These are phyloP conservation scores for Nycticryphes semicollaris DNA, from an alignment of 2,113 vertebrate genomes.

Conservation along the genomic window DNA sequence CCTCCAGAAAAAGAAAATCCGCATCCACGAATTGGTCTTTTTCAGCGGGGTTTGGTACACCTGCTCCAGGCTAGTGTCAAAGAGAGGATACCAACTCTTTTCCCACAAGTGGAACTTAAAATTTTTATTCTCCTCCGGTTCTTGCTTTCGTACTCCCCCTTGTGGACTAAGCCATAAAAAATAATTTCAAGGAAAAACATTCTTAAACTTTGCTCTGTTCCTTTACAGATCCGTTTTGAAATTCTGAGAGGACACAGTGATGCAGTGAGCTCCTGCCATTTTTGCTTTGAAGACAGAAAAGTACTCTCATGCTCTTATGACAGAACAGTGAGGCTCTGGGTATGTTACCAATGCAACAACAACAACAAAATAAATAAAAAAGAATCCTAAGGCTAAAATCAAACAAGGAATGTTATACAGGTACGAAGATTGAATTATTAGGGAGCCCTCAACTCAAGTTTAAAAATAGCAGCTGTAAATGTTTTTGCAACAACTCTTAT, in stretches of 20 bases:
- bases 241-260: slow-evolving; percentile 51
- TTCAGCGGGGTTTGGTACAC: neutral
- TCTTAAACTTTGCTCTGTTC: neutral
- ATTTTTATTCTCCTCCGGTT: neutral
- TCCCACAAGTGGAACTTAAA: neutral
- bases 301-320: slow-evolving; percentile 64
- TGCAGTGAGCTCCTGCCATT: slow-evolving; percentile 68
- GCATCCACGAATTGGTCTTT: neutral
- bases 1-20: neutral
- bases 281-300: slow-evolving; percentile 71
- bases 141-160: neutral
- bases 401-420: neutral
- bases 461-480: neutral
- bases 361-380: neutral
- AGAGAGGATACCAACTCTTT: neutral
- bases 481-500: neutral
- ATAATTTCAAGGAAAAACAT: neutral
- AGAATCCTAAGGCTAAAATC: neutral
- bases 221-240: slow-evolving; percentile 64
- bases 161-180: neutral
- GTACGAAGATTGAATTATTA: neutral
- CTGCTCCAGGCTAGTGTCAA: fast-evolving
- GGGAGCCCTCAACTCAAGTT: neutral
- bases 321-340: slow-evolving; percentile 64
- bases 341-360: neutral